phyloP scores from a whole-genome alignment of 2,113 vertebrate species.

The Cercocebus atys region DNA sequence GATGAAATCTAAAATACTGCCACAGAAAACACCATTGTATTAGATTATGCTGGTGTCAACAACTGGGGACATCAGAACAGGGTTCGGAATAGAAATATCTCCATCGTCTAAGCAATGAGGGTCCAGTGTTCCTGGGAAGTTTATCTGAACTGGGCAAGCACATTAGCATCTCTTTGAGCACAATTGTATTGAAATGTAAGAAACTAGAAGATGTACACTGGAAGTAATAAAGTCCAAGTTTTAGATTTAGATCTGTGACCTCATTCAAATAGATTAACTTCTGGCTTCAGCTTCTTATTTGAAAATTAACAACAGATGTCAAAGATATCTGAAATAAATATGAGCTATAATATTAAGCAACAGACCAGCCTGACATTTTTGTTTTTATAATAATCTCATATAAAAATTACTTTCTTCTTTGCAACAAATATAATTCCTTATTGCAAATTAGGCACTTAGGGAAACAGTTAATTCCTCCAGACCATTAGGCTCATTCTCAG shows the following conservation, averaged over 20 bases:
- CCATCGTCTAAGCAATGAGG: background rate
- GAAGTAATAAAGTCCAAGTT: background rate
- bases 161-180: background rate
- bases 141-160: background rate
- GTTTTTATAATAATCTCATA: background rate
- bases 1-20: background rate
- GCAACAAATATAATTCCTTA: background rate
- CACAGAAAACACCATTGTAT: background rate
- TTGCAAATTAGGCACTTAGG: conserved; percentile 6
- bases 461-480: background rate
- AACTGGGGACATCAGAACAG: background rate
- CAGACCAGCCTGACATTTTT: background rate
- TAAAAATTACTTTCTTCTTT: conserved; percentile 47
- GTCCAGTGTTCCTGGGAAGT: background rate
- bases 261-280: background rate
- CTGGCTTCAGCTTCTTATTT: background rate
- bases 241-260: conserved; percentile 10
- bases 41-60: background rate
- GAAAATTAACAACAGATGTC: conserved; percentile 15
- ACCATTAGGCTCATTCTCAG: background rate
- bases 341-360: background rate
- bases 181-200: background rate
- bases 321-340: background rate
- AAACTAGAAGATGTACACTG: background rate
- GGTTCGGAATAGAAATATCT: background rate